These are phyloP conservation scores for Selenia dentaria DNA, from an alignment of 2,888 invertebrate species.

Conservation along the genomic window DNA sequence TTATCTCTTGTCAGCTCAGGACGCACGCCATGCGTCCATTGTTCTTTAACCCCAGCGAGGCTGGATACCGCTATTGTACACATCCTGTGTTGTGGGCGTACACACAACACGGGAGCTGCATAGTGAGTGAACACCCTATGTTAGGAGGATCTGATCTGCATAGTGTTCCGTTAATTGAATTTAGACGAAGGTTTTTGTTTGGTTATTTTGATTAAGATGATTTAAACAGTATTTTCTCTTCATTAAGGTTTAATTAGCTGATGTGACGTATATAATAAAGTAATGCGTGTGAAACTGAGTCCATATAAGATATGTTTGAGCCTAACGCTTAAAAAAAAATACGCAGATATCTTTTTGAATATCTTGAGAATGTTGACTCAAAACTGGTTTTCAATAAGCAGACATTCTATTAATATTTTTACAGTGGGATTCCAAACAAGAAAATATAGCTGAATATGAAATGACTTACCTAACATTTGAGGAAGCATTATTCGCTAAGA, in stretches of 20 bases:
- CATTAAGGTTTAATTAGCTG: background rate
- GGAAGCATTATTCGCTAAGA: no score
- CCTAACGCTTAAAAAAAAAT: no score
- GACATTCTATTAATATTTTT: no score
- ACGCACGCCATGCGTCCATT: slow-evolving; percentile 34
- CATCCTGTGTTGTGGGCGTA: slow-evolving; percentile 3
- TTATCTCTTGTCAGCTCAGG: slow-evolving; percentile 15
- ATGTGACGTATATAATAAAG: no score
- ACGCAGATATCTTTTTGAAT: no score
- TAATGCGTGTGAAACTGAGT: no score
- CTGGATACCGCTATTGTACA: slow-evolving; percentile 20
- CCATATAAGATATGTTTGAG: no score
- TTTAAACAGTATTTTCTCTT: slow-evolving; percentile 40
- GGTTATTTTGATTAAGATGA: slow-evolving; percentile 9
- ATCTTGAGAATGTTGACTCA: no score
- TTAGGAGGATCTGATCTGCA: background rate
- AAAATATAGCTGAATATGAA: no score
- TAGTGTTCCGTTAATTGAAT: slow-evolving; percentile 15
- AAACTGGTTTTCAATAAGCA: no score
- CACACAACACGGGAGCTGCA: background rate
- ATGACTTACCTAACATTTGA: no score
- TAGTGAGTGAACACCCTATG: background rate
- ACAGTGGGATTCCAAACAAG: no score
- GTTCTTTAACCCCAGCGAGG: slow-evolving; percentile 50
- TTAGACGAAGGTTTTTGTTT: slow-evolving; percentile 6